Percentiles rank a stretch among this genome's conserved stretches.
These are phyloP conservation scores for Bombus confusus DNA, from an alignment of 1,140 invertebrate species.

Conservation along the genomic window DNA sequence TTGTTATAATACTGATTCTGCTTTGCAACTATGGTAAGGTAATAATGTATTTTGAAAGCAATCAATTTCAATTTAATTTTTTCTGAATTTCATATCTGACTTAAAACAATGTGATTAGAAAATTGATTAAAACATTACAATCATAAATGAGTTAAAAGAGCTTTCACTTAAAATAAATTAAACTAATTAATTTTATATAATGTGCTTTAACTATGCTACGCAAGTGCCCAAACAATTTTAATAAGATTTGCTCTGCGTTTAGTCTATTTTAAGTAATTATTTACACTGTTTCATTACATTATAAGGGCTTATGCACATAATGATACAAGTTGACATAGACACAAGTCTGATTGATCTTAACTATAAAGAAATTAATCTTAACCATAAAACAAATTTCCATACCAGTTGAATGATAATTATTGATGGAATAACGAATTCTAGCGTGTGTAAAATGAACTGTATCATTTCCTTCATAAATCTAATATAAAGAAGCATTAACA, in stretches of 20 bases:
- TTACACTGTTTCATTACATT: conserved; percentile 55
- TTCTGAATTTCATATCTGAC: background rate
- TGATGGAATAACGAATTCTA: conserved; percentile 19
- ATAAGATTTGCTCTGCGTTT: conserved; percentile 34
- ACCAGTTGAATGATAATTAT: conserved; percentile 27
- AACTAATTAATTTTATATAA: conserved; percentile 49
- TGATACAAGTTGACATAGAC: conserved; percentile 53
- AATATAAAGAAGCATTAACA: conserved; percentile 8
- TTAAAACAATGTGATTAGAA: background rate
- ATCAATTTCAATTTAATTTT: background rate
- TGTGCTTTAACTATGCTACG: conserved; percentile 55
- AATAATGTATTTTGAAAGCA: background rate
- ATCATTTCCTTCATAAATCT: background rate
- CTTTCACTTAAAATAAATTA: conserved; percentile 55
- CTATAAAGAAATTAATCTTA: conserved; percentile 49
- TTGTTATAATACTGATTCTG: conserved; percentile 33
- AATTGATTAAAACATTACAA: background rate
- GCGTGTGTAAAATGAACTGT: conserved; percentile 1
- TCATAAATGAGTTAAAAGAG: conserved; percentile 33
- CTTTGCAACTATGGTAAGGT: background rate
- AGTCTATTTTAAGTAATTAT: conserved; percentile 58
- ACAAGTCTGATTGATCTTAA: conserved; percentile 41
- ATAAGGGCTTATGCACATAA: conserved; percentile 42
- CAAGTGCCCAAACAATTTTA: conserved; percentile 64
- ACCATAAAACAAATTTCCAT: conserved; percentile 8